Base-by-base conservation (phyloP, 2,888 invertebrate species). In the Uropetala carovei region DNA sequence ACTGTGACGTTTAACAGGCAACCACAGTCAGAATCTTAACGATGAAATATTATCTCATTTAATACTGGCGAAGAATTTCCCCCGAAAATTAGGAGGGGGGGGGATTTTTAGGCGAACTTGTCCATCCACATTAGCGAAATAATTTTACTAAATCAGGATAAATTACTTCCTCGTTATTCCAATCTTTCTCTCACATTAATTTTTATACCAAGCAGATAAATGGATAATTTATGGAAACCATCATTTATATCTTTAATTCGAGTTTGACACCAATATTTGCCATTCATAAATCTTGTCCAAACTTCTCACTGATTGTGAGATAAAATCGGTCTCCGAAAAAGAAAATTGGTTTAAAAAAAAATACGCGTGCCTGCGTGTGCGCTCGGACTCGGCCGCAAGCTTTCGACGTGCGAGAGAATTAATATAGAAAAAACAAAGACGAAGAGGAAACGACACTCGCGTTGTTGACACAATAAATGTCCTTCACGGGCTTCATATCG, bases 401-500 rank as follows among this genome's bases (percentile, higher is more conserved):
- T 91, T 16, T 43, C 91, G 14, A 60, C 8, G 22, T 5, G 11
- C 22, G 89, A 30, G 56, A 22, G 59, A 60, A 89, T 59, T 30
- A 59, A 89, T 89, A 57, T 58, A 86, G 58, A n/a, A 16, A 56
- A 85, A 57, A 85, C 58, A 85, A 57, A 85, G n/a, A n/a, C 18
- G 68, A n/a, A n/a, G 56, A 57, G 85, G 56, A 57, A 85, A 85
- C 58, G 56, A 57, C n/a, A 27, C 5, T n/a, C 14, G 8, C n/a
- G 30, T n/a, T 85, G 85, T 85, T 85, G 85, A 85, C 85, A 22
- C 22, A 85, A 57, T 85, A 85, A 85, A 85, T 85, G 85, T 85
- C 85, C 85, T 85, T 58, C 58, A 57, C 57, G 57, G 85, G 57
- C 58, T 85, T 85, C 85, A 85, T 85, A 56, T 85, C 85, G n/a